Percentiles rank a stretch among this genome's conserved stretches.
phyloP scores from a whole-genome alignment of 1,140 invertebrate species.

The Atta cephalotes region DNA sequence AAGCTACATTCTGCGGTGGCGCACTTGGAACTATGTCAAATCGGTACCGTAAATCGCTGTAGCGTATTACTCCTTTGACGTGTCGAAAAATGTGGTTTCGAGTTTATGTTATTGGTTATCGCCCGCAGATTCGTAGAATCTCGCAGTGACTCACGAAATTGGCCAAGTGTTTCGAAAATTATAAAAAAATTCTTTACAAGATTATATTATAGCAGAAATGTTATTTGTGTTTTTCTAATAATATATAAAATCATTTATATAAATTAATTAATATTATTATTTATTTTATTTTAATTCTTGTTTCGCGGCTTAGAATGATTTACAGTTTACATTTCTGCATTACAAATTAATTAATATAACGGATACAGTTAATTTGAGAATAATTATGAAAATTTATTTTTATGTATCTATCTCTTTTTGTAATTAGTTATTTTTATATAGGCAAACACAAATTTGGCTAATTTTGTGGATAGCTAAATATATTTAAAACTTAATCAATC shows the following conservation, averaged over 20 bases:
- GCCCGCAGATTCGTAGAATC: not conserved
- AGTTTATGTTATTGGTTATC: constrained; percentile 22
- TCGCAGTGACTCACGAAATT: not conserved
- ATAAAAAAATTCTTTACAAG: too few species aligned
- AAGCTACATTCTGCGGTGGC: constrained; percentile 89
- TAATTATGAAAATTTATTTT: not conserved
- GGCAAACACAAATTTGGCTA: not conserved
- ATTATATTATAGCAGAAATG: not conserved
- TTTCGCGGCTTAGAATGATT: too few species aligned
- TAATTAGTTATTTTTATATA: not conserved
- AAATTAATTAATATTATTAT: not conserved
- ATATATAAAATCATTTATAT: not conserved
- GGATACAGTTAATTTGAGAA: not conserved
- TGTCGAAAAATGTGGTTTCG: constrained; percentile 9
- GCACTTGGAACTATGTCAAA: constrained; percentile 88
- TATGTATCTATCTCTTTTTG: not conserved
- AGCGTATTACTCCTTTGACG: not conserved
- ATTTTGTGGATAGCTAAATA: not conserved
- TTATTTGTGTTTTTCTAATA: not conserved
- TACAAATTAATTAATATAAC: too few species aligned
- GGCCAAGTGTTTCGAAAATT: not conserved
- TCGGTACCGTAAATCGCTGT: constrained; percentile 59
- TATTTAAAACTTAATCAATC: not conserved
- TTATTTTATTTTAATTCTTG: too few species aligned
- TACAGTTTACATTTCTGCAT: too few species aligned